Percentiles rank a stretch among this genome's conserved stretches.
Conservation (phyloP, 2,888 invertebrate genomes). For the Petrolisthes cinctipes region DNA sequence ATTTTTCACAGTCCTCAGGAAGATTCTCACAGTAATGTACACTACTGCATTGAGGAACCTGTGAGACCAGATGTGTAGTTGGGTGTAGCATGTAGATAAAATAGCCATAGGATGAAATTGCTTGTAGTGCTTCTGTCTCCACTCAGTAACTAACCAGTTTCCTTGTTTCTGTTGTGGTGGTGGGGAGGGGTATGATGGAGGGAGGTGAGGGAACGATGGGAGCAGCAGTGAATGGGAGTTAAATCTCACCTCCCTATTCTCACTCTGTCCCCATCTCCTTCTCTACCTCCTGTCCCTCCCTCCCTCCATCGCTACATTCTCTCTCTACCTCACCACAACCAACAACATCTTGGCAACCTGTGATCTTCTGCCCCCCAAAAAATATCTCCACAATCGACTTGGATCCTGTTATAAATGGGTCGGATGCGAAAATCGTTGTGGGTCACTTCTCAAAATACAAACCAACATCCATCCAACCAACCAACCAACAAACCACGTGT, state of each 20-base stretch:
- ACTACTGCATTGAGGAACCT: too few relatives aligned
- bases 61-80: constrained; percentile 11
- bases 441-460: constrained; percentile 11
- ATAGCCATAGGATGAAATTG: constrained; percentile 19
- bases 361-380: constrained; percentile 10
- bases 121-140: constrained; percentile 49
- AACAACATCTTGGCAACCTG: constrained; percentile 52
- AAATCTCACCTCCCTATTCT: constrained; percentile 3
- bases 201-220: constrained; percentile 24
- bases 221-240: constrained; percentile 3
- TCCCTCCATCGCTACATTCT: constrained; percentile 32
- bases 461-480: background rate
- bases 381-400: constrained; percentile 1
- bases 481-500: background rate
- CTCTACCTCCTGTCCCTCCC: constrained; percentile 24
- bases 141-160: constrained; percentile 45
- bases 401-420: background rate
- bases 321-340: constrained; percentile 50
- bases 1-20: too few relatives aligned
- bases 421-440: constrained; percentile 23
- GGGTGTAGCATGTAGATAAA: constrained; percentile 37
- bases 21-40: too few relatives aligned
- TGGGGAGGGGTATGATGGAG: constrained; percentile 24
- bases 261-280: constrained; percentile 16
- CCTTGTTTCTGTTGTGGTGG: constrained; percentile 55